A percentile compares a stretch with the other conserved stretches of the same genome.
Evolutionary conservation across 2,113 vertebrate genomes (phyloP).

Genomic region (Neodon shergylaensis): DNA sequence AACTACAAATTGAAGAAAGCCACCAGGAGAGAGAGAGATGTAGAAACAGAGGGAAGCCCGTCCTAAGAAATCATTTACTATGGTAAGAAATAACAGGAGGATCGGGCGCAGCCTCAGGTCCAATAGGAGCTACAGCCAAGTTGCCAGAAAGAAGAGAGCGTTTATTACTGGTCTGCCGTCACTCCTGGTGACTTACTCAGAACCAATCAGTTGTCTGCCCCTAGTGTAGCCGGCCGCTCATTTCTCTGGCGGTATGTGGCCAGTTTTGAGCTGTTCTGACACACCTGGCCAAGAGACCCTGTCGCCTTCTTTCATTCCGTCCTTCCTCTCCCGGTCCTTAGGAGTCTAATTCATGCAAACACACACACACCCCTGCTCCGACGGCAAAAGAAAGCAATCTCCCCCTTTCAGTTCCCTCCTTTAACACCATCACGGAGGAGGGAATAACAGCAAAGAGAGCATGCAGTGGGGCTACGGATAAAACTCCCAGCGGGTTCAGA

Average conservation of each 20-base stretch:
- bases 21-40: neutral
- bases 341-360: neutral
- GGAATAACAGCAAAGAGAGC: neutral
- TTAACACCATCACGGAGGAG: neutral
- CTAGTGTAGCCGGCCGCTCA: neutral
- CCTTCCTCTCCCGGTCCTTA: too few species aligned
- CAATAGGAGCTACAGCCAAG: neutral
- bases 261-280: neutral
- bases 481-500: neutral
- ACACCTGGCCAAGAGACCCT: neutral
- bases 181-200: constrained; percentile 62
- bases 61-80: neutral
- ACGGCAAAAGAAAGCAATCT: neutral
- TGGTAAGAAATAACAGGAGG: neutral
- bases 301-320: accelerated
- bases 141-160: neutral
- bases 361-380: neutral
- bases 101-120: neutral
- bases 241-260: neutral
- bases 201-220: constrained; percentile 57
- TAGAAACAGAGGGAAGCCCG: too few species aligned
- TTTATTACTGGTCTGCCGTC: neutral
- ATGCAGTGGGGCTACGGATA: neutral
- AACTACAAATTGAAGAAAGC: neutral
- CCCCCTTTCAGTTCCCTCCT: neutral